Evolutionary conservation across 2,888 invertebrate genomes (phyloP), one percentile per base, ranked within the genome.

Genomic region (Athalia circularis): DNA sequence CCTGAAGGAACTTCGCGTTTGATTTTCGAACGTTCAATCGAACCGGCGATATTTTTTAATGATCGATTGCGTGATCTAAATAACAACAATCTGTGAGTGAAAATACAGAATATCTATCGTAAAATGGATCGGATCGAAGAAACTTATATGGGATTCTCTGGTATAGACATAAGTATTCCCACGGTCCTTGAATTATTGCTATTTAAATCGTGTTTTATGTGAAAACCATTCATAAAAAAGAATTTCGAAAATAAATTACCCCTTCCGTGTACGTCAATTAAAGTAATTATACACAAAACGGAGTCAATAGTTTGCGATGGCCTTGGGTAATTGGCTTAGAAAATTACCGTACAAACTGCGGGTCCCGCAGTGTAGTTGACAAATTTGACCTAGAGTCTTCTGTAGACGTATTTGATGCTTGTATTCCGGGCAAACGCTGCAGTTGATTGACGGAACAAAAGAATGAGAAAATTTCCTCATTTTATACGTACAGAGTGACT

Each of bases 401-500:
- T 29, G 68, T 43, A 15, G n/a, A 52, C n/a, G 68, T 47, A 43
- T 43, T 43, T 57, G 45, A 43, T n/a, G 15, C n/a, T 15, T n/a
- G n/a, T 45, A 5, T 57, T 5, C n/a, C n/a, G 43, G 3, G 29
- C n/a, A 72, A 59, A 8, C 45, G 45, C 59, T 4, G 54, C 5
- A 45, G 11, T 57, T 72, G 72, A 72, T 72, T 72, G 72, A 72
- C 52, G 57, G 72, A 45, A 72, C 72, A 72, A 72, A 52, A 59
- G 59, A 72, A 59, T 29, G 0, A 29, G 29, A 29, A 29, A 29
- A 1, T 29, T 29, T 29, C 29, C 0, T 29, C 29, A 29, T 29
- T 29, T 29, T 29, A 29, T 29, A 29, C 29, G 29, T 29, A 29
- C 29, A 29, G 29, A 29, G 29, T 29, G 29, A 29, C n/a, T n/a